Percentiles rank a stretch among this genome's conserved stretches.
Evolutionary conservation across 1,140 invertebrate genomes (phyloP).

Genomic region (Drosophila dunni): DNA sequence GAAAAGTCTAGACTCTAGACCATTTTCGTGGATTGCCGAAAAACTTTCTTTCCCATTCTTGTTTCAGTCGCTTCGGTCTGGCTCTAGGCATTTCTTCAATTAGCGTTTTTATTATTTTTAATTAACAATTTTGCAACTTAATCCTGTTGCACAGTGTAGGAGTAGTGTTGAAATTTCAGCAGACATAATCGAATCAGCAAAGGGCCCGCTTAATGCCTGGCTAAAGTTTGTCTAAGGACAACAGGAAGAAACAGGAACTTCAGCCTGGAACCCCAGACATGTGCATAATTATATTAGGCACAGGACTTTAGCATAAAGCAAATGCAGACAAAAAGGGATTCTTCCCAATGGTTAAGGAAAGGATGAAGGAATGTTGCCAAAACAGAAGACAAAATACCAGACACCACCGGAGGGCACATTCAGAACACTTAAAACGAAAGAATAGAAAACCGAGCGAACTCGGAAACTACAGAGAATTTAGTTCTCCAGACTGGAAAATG

Average conservation of each 20-base stretch:
- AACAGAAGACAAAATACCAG: slow-evolving; percentile 62
- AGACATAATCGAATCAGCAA: slow-evolving; percentile 72
- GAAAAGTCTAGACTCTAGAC: slow-evolving; percentile 53
- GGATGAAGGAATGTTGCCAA: slow-evolving; percentile 53
- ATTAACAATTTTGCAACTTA: slow-evolving; percentile 82
- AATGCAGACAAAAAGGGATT: slow-evolving; percentile 58
- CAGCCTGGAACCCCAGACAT: slow-evolving; percentile 59
- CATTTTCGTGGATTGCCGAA: slow-evolving; percentile 41
- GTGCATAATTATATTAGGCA: slow-evolving; percentile 73
- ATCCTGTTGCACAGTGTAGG: slow-evolving; percentile 53
- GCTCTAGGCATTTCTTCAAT: slow-evolving; percentile 77
- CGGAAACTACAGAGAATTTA: slow-evolving; percentile 47
- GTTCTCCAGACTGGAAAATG: slow-evolving; percentile 73
- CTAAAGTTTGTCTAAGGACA: slow-evolving; percentile 74
- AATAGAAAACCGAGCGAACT: slow-evolving; percentile 3
- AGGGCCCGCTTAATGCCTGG: slow-evolving; percentile 55
- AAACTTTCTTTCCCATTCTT: slow-evolving; percentile 54
- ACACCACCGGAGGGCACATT: slow-evolving; percentile 54
- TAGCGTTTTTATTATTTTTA: slow-evolving; percentile 83
- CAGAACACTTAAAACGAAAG: slow-evolving; percentile 32
- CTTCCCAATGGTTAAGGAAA: slow-evolving; percentile 41
- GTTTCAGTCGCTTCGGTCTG: neutral
- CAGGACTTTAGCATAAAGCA: slow-evolving; percentile 1
- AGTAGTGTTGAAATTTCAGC: slow-evolving; percentile 46
- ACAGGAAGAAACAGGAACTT: slow-evolving; percentile 18